These are phyloP conservation scores for Caenorhabditis briggsae DNA, from an alignment of 1,140 invertebrate species.

Conservation along the genomic window DNA sequence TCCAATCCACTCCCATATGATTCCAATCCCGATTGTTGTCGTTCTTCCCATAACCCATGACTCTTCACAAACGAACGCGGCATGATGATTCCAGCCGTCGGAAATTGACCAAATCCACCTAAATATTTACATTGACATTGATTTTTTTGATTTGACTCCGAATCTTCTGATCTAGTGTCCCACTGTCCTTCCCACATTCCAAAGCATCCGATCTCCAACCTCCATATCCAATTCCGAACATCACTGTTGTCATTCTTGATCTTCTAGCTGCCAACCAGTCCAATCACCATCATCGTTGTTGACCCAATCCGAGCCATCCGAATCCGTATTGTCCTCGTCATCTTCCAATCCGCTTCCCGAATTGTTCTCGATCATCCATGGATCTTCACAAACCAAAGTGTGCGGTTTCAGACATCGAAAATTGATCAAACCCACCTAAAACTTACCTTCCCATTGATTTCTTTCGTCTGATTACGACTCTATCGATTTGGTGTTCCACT, in stretches of 20 bases:
- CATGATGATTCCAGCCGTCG: neutral
- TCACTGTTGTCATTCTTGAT: neutral
- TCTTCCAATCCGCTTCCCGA: neutral
- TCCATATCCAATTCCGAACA: neutral
- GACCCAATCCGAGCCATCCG: neutral
- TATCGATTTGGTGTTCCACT: neutral
- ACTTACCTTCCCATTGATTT: too few relatives aligned
- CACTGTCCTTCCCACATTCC: neutral
- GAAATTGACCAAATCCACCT: too few relatives aligned
- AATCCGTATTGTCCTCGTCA: neutral
- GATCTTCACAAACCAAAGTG: too few relatives aligned
- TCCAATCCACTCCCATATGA: neutral
- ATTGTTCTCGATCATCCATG: neutral
- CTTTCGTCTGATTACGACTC: too few relatives aligned
- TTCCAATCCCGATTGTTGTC: neutral
- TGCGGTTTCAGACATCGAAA: too few relatives aligned
- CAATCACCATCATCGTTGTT: constrained; percentile 4
- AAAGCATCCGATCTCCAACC: neutral
- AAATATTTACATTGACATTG: too few relatives aligned
- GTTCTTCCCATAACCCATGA: neutral
- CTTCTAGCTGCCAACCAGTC: neutral
- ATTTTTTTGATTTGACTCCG: too few relatives aligned
- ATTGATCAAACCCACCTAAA: too few relatives aligned
- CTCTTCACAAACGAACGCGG: neutral
- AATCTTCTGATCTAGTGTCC: too few relatives aligned